Evolutionary conservation across 2,113 vertebrate species (phyloP).

Genomic region (Bubo scandiacus): DNA sequence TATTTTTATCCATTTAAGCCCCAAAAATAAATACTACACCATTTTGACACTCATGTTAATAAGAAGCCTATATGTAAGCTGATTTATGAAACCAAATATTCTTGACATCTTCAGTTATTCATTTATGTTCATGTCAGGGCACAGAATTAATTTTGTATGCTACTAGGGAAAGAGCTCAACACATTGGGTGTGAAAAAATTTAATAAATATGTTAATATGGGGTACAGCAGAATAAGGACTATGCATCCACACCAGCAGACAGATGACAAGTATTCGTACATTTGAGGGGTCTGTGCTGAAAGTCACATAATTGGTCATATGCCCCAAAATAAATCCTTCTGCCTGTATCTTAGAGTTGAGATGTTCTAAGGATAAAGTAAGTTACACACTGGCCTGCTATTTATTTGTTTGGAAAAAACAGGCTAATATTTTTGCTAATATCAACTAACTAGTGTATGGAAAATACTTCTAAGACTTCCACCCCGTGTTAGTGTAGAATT

Average conservation of each 20-base stretch:
- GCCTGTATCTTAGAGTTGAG: not conserved
- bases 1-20: not conserved
- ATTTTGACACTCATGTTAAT: not conserved
- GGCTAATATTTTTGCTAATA: not conserved
- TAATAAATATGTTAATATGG: not conserved
- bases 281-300: not conserved
- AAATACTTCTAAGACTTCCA: not conserved
- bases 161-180: slow-evolving; percentile 57
- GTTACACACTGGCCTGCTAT: not conserved
- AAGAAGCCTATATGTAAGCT: not conserved
- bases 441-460: not conserved
- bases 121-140: slow-evolving; percentile 51
- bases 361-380: not conserved
- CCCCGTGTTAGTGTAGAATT: not conserved
- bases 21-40: not conserved
- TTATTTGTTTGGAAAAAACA: not conserved
- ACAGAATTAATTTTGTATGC: slow-evolving; percentile 56
- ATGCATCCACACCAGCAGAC: not conserved
- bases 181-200: not conserved
- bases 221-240: not conserved
- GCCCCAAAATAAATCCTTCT: not conserved
- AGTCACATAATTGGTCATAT: not conserved
- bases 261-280: not conserved
- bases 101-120: slow-evolving; percentile 28
- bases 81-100: not conserved